phyloP scores from a whole-genome alignment of 2,113 vertebrate genomes.

The Saguinus midas region DNA sequence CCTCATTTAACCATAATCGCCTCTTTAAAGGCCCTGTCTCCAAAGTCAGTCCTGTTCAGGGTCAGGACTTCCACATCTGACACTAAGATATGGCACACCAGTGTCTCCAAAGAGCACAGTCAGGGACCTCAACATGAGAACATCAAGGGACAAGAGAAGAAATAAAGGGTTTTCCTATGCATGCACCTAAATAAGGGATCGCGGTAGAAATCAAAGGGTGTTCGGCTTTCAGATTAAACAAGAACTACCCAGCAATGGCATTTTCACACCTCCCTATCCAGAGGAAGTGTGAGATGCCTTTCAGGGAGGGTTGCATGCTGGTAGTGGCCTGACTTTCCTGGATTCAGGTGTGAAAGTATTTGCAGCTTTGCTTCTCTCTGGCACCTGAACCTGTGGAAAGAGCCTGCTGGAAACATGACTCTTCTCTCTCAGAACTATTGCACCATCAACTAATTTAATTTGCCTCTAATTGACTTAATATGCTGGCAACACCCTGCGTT shows the following conservation, averaged over 20 bases:
- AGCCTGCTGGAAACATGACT: background rate
- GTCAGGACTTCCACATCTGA: too few relatives aligned
- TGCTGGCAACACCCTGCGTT: background rate
- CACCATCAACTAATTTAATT: too few relatives aligned
- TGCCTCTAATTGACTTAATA: background rate
- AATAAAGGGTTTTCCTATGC: too few relatives aligned
- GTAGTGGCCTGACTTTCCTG: accelerated
- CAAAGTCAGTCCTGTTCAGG: background rate
- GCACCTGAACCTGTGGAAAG: background rate
- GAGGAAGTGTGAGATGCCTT: accelerated
- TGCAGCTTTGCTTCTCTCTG: background rate
- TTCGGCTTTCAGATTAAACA: background rate
- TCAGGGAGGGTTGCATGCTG: accelerated
- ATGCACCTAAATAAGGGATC: background rate
- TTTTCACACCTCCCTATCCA: accelerated
- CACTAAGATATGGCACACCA: accelerated
- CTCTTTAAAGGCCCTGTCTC: background rate
- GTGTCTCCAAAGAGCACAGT: background rate
- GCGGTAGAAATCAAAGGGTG: background rate
- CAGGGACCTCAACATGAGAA: accelerated
- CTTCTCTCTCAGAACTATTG: background rate
- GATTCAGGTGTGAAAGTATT: background rate
- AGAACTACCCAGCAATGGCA: accelerated
- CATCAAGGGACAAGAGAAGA: background rate
- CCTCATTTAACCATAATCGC: too few relatives aligned